Percentiles rank a stretch among this genome's conserved stretches.
Evolutionary conservation across 2,797 vertebrate genomes (phyloP).

Genomic region (Nannoperca australis): DNA sequence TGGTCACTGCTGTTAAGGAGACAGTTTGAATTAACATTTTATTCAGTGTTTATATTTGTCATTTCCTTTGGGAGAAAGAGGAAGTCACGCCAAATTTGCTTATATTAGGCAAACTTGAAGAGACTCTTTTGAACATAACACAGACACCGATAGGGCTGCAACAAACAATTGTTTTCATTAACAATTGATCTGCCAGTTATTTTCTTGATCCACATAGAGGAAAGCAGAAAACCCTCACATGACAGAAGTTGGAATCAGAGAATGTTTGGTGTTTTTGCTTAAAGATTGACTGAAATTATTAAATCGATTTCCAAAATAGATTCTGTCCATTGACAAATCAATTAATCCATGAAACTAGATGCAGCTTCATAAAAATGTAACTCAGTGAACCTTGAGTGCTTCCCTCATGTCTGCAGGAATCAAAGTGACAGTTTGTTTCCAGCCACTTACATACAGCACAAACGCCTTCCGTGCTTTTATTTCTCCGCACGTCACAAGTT

Average conservation of each 20-base stretch:
- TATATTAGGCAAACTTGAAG: neutral
- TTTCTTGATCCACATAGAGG: neutral
- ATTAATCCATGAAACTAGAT: neutral
- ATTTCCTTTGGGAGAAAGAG: neutral
- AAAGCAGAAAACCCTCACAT: neutral
- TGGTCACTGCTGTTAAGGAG: neutral
- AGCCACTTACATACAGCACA: neutral
- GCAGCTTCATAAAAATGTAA: neutral
- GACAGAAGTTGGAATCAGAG: neutral
- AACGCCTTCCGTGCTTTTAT: conserved; percentile 4
- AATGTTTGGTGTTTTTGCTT: neutral
- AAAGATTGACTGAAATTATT: neutral
- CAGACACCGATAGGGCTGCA: neutral
- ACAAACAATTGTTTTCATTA: neutral
- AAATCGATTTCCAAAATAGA: neutral
- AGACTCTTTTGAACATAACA: neutral
- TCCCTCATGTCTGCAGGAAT: neutral
- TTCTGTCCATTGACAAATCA: neutral
- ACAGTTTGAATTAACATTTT: neutral
- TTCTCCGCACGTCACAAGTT: conserved; percentile 35
- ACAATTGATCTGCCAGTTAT: neutral
- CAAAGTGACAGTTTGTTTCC: conserved; percentile 4
- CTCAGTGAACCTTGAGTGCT: neutral
- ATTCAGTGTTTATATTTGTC: neutral
- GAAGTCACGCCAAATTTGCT: neutral